Base-by-base conservation (phyloP, 2,113 vertebrate species). In the Oophaga pumilio region DNA sequence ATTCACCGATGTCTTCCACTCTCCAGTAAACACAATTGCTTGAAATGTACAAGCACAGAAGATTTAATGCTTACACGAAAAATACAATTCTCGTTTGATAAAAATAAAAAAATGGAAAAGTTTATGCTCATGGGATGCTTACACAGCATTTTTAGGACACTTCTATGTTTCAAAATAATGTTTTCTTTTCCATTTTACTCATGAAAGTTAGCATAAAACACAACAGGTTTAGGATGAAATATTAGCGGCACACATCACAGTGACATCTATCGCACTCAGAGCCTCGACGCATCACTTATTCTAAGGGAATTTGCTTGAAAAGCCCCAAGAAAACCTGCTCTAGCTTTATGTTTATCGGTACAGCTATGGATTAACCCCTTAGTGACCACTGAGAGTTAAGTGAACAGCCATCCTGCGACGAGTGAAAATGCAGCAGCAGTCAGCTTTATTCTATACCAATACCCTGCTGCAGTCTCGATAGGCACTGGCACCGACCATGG, bases 141-240 rank as follows among this genome's bases (percentile, higher is more conserved):
- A 53, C 18, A 52, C 43, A 68, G 81, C 81, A 69, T 68, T 68
- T 83, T 83, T 83, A 53, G 49, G 49, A 53, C 50, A 69, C 50
- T 52, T 50, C 81, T 49, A 69, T 83, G 64, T 53, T 83, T 68
- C 62, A 68, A 26, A 83, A 69, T 69, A 66, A 66, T 82, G 20
- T 66, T 82, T 66, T 66, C 80, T 52, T 66, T 50, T 64, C 11
- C 13, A 68, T 69, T 69, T 83, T 69, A 49, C 62, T 83, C 49
- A 9, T 26, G 64, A 50, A 69, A 69, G 22, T n/a, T 24, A 83
- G 81, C 59, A 17, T 68, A 49, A 22, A 74, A 83, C 62, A 69
- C 14, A 82, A 68, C 28, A 64, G 79, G 64, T 83, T 83, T 83
- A 69, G 62, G 64, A 83, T 83, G 81, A 83, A 66, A 53, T 83